phyloP scores from a whole-genome alignment of 2,888 invertebrate genomes.

The Hybos culiciformis region DNA sequence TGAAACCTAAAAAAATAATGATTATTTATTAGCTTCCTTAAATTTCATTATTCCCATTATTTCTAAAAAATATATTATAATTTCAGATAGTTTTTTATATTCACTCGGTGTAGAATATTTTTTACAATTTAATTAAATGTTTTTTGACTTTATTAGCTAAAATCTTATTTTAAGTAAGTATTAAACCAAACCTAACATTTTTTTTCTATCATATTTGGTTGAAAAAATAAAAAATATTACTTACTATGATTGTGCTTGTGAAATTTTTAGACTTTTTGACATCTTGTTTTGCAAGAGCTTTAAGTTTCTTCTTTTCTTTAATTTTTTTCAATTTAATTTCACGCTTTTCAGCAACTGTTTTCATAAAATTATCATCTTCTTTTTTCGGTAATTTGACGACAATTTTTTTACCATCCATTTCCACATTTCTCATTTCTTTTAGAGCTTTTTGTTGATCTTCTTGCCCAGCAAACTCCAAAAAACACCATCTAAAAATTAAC shows the following conservation, averaged over 20 bases:
- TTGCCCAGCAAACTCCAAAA: constrained; percentile 4
- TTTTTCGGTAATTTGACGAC: neutral
- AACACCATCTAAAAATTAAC: constrained; percentile 3
- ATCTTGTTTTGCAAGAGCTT: neutral
- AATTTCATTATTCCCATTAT: too few relatives aligned
- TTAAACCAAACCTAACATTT: too few relatives aligned
- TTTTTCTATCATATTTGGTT: too few relatives aligned
- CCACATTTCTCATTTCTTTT: neutral
- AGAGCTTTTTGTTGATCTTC: neutral
- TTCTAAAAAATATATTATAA: too few relatives aligned
- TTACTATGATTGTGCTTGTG: neutral
- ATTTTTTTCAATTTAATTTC: neutral
- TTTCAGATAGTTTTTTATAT: too few relatives aligned
- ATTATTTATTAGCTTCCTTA: too few relatives aligned
- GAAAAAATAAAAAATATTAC: too few relatives aligned
- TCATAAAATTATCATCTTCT: neutral
- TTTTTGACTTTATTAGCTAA: too few relatives aligned
- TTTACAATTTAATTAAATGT: too few relatives aligned
- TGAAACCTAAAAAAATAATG: too few relatives aligned
- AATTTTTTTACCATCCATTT: neutral
- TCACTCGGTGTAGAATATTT: too few relatives aligned
- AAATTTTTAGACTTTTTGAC: neutral
- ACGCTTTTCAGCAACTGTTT: constrained; percentile 1
- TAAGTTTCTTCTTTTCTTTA: neutral
- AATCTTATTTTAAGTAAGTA: too few relatives aligned